Conservation (phyloP, 2,888 invertebrate genomes). For the Lasius platythorax region DNA sequence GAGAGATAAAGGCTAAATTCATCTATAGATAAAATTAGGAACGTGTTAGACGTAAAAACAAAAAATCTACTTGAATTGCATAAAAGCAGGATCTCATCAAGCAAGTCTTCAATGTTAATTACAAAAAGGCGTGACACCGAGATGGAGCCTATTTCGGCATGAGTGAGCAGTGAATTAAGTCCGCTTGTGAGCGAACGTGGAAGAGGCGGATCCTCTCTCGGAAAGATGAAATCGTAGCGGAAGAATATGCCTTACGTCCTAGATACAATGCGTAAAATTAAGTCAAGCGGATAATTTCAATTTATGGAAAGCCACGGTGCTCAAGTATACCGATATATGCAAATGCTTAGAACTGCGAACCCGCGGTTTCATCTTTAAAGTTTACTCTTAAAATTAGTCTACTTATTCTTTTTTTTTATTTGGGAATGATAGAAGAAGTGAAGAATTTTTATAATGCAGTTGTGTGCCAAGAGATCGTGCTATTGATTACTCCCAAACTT, state of each 20-base stretch:
- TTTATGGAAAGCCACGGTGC: slow-evolving; percentile 17
- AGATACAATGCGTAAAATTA: slow-evolving; percentile 66
- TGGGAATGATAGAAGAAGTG: background rate
- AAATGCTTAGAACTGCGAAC: background rate
- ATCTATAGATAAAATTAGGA: background rate
- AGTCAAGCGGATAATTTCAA: slow-evolving; percentile 58
- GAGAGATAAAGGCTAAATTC: background rate
- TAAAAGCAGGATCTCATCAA: slow-evolving; percentile 39
- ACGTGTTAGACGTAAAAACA: background rate
- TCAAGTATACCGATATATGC: background rate
- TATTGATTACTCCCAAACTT: background rate
- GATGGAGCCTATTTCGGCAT: slow-evolving; percentile 48
- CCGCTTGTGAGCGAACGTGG: slow-evolving; percentile 65
- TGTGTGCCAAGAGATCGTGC: background rate
- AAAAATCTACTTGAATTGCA: slow-evolving; percentile 38
- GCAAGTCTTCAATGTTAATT: slow-evolving; percentile 62
- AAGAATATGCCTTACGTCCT: slow-evolving; percentile 61
- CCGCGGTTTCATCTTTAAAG: background rate
- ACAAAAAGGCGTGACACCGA: slow-evolving; percentile 64
- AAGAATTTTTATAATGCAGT: background rate
- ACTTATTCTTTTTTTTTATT: background rate
- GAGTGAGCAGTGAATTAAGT: slow-evolving; percentile 72
- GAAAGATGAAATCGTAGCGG: slow-evolving; percentile 66
- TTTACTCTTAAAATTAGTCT: background rate
- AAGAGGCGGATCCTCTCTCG: slow-evolving; percentile 70